phyloP scores from a whole-genome alignment of 2,113 vertebrate genomes.

The Chaetura pelagica region DNA sequence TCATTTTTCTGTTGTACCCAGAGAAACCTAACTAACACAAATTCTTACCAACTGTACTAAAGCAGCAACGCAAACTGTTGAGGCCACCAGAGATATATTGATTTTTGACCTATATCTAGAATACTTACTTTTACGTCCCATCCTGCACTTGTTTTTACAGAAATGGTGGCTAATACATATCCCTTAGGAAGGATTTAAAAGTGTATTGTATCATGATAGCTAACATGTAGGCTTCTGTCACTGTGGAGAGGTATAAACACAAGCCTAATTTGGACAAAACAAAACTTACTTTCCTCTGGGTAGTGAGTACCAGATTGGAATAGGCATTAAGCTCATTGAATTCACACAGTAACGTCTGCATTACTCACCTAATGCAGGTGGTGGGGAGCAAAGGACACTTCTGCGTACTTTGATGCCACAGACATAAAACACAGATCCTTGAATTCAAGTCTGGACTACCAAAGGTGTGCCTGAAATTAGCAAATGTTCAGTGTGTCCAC shows the following conservation, averaged over 20 bases:
- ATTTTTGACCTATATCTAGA: slow-evolving; percentile 64
- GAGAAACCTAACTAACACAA: slow-evolving; percentile 16
- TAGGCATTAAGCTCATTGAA: not conserved
- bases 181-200: slow-evolving; percentile 68
- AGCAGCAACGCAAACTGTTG: slow-evolving; percentile 40
- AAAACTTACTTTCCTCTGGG: not conserved
- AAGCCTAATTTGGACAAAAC: slow-evolving; percentile 27
- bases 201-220: slow-evolving; percentile 51
- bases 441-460: not conserved
- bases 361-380: not conserved
- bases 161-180: slow-evolving; percentile 60
- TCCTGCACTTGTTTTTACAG: slow-evolving; percentile 53
- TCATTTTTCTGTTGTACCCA: not conserved
- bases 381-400: not conserved
- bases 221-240: slow-evolving; percentile 46
- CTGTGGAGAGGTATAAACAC: slow-evolving; percentile 39
- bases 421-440: not conserved
- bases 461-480: not conserved
- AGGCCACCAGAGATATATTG: slow-evolving; percentile 52
- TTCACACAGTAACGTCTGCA: not conserved
- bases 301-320: not conserved
- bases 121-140: slow-evolving; percentile 21
- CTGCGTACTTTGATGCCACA: not conserved
- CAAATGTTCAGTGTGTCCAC: not conserved
- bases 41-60: slow-evolving; percentile 52